A percentile compares a stretch with the other conserved stretches of the same genome.
phyloP scores from a whole-genome alignment of 2,888 invertebrate genomes.

The Zaprionus obscuricornis region DNA sequence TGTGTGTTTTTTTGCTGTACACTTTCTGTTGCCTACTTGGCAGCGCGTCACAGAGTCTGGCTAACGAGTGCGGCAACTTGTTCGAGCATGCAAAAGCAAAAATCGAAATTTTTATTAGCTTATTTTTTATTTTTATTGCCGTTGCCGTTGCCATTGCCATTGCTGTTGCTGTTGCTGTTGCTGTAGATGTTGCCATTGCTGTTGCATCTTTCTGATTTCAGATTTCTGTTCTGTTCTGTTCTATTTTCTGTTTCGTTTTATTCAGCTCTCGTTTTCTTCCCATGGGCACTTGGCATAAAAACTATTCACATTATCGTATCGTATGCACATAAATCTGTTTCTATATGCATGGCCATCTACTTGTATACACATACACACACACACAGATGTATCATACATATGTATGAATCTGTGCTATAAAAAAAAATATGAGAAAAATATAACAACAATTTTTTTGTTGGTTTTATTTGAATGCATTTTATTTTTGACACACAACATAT shows the following conservation, averaged over 20 bases:
- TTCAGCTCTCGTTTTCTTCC: neutral
- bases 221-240: neutral
- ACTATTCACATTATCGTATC: conserved; percentile 13
- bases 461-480: conserved; percentile 35
- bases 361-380: no score
- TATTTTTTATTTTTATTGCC: no score
- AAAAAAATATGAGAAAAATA: neutral
- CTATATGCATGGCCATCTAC: conserved; percentile 1
- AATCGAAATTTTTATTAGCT: conserved; percentile 46
- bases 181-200: conserved; percentile 17
- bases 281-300: conserved; percentile 23
- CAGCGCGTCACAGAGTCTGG: conserved; percentile 42
- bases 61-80: neutral
- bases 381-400: no score
- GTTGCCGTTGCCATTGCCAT: neutral
- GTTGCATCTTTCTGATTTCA: conserved; percentile 10
- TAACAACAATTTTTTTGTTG: conserved; percentile 4
- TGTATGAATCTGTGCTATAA: no score
- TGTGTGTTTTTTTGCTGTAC: neutral
- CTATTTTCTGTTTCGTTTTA: neutral
- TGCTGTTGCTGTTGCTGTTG: conserved; percentile 20
- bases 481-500: conserved; percentile 43
- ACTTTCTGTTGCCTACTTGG: conserved; percentile 50
- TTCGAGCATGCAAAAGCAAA: conserved; percentile 9
- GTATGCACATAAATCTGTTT: conserved; percentile 39